Conservation (phyloP, 2,113 vertebrate species). For the Chloropsis hardwickii region DNA sequence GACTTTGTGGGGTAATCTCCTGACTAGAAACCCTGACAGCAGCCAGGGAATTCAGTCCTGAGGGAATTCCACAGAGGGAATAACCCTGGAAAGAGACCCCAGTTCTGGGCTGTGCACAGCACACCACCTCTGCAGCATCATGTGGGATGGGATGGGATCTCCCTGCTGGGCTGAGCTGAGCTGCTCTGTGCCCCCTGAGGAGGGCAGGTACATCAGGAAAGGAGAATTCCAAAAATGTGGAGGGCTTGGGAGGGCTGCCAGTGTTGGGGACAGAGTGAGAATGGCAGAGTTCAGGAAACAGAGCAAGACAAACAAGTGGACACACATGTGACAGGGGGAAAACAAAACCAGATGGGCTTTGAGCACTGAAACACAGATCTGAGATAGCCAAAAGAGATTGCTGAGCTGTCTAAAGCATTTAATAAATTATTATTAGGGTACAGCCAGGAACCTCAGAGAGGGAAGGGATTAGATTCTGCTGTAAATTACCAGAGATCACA, state of each 20-base stretch:
- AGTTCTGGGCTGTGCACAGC: neutral
- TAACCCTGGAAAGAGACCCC: neutral
- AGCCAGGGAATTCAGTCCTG: neutral
- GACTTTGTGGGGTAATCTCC: neutral
- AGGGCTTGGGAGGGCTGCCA: neutral
- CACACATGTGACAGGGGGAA: neutral
- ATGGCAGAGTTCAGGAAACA: neutral
- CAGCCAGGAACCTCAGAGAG: neutral
- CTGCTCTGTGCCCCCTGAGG: neutral
- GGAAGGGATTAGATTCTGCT: neutral
- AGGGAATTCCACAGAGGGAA: neutral
- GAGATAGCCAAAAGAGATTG: neutral
- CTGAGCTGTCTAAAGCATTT: neutral
- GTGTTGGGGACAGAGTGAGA: neutral
- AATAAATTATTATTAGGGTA: neutral
- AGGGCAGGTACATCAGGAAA: neutral
- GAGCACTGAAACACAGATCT: neutral
- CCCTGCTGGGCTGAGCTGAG: neutral
- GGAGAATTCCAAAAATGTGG: neutral
- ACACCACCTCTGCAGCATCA: neutral
- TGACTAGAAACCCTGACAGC: neutral
- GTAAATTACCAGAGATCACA: neutral
- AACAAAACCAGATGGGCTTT: neutral
- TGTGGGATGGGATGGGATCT: neutral
- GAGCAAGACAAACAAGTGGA: neutral